Conservation (phyloP, 1,140 invertebrate genomes). For the Drosophila truncata region DNA sequence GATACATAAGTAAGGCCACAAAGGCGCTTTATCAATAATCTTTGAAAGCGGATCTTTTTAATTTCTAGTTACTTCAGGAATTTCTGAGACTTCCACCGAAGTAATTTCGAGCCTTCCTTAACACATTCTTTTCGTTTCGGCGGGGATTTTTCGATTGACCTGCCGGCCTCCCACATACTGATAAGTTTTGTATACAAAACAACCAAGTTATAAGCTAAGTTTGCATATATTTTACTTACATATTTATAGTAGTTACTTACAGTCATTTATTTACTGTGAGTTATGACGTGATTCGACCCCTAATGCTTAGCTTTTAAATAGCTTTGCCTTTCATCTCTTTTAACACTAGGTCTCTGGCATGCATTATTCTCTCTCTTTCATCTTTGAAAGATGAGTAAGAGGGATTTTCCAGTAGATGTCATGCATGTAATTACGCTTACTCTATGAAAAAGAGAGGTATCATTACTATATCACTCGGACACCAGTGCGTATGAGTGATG, state of each 20-base stretch:
- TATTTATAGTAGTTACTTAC: neutral
- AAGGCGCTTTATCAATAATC: neutral
- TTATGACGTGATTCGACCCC: neutral
- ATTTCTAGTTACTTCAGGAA: neutral
- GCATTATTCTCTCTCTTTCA: conserved; percentile 3
- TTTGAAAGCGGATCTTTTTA: conserved; percentile 6
- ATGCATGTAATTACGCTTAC: conserved; percentile 61
- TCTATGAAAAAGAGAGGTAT: conserved; percentile 4
- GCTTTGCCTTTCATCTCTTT: neutral
- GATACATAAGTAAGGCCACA: neutral
- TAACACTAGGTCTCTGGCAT: neutral
- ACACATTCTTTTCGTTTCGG: neutral
- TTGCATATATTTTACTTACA: neutral
- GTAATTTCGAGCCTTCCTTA: conserved; percentile 11
- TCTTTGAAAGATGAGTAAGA: conserved; percentile 60
- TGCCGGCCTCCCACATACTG: conserved; percentile 25
- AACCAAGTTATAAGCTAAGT: conserved; percentile 2
- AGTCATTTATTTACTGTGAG: neutral
- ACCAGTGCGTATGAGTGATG: neutral
- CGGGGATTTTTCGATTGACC: conserved; percentile 23
- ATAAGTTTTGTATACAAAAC: neutral
- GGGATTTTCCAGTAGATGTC: conserved; percentile 66
- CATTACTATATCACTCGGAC: too few species aligned
- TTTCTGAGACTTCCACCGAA: neutral
- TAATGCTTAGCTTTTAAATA: neutral